phyloP scores from a whole-genome alignment of 1,140 invertebrate genomes.

The Panulirus ornatus region DNA sequence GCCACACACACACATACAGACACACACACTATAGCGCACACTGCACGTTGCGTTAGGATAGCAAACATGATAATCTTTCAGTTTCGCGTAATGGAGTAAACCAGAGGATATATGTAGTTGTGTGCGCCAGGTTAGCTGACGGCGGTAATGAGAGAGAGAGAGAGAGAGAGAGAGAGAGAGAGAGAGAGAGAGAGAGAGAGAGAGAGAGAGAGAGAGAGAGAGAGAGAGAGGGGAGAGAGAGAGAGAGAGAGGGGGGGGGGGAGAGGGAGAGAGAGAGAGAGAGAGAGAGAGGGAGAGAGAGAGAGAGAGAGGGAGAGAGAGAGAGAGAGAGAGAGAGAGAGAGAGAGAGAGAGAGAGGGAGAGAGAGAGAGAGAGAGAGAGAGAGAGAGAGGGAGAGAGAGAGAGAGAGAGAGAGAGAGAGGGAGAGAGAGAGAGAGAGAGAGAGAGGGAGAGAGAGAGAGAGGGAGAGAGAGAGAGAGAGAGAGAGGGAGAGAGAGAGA shows the following conservation, averaged over 20 bases:
- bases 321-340: not conserved
- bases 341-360: not conserved
- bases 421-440: not conserved
- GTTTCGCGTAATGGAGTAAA: no score
- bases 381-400: not conserved
- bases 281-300: not conserved
- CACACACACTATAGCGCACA: no score
- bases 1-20: no score
- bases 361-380: not conserved
- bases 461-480: conserved; percentile 3
- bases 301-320: not conserved
- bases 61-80: no score
- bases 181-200: not conserved
- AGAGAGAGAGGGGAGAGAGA: not conserved
- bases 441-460: not conserved
- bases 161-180: not conserved
- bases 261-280: not conserved
- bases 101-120: no score
- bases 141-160: no score
- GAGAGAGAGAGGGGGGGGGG: not conserved
- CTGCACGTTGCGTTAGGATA: no score
- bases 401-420: not conserved
- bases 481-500: conserved; percentile 7
- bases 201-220: not conserved
- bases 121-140: no score